Conservation (phyloP, 2,888 invertebrate genomes). For the Drosophila koepferae region DNA sequence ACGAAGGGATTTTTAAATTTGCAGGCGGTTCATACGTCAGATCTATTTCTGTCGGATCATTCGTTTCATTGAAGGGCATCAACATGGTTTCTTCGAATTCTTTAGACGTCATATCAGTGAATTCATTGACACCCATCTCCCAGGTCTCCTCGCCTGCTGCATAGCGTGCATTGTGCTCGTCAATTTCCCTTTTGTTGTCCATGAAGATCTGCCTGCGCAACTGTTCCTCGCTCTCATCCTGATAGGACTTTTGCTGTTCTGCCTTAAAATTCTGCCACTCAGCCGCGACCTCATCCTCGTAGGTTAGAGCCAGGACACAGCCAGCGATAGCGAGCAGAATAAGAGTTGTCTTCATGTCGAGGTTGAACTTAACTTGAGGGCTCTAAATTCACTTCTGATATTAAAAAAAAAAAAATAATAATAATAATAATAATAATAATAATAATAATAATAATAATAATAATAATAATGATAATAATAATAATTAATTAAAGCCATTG, state of each 20-base stretch:
- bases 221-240: conserved; percentile 90
- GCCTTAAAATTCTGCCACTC: conserved; percentile 29
- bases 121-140: conserved; percentile 91
- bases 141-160: conserved; percentile 88
- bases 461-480: too few relatives aligned
- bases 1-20: conserved; percentile 89
- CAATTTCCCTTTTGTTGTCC: conserved; percentile 93
- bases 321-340: conserved; percentile 5
- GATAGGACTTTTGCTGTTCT: conserved; percentile 88
- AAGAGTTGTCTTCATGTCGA: conserved; percentile 21
- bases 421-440: too few relatives aligned
- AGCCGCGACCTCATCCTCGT: neutral
- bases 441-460: too few relatives aligned
- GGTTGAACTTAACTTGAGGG: neutral
- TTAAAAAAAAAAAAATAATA: too few relatives aligned
- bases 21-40: conserved; percentile 71
- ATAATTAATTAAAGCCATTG: too few relatives aligned
- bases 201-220: conserved; percentile 91
- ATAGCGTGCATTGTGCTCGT: conserved; percentile 92
- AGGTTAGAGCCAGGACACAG: conserved; percentile 4
- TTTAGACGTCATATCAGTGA: conserved; percentile 90
- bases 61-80: neutral
- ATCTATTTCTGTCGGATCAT: conserved; percentile 44
- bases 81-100: conserved; percentile 86
- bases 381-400: too few relatives aligned